These are phyloP conservation scores for Acanthosepion esculentum DNA, from an alignment of 2,888 invertebrate species.

Conservation along the genomic window DNA sequence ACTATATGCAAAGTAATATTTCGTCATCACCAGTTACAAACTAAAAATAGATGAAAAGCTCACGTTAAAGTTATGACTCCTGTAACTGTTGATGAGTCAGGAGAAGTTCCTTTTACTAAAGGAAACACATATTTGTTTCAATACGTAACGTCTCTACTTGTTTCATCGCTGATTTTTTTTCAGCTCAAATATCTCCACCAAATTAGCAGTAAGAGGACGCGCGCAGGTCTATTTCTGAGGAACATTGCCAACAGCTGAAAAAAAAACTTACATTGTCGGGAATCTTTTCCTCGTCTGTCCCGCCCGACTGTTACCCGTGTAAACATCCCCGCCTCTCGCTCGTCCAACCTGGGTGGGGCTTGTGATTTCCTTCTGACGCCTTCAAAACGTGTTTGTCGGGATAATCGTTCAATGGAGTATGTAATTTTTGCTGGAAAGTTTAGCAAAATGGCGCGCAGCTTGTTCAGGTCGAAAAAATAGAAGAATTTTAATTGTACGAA, in stretches of 20 bases:
- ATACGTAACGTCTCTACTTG: background rate
- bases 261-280: background rate
- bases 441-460: too few species aligned
- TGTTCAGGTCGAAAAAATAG: too few species aligned
- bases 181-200: background rate
- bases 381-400: background rate
- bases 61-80: background rate
- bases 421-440: too few species aligned
- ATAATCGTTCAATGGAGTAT: too few species aligned
- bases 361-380: background rate
- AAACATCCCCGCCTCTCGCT: too few species aligned
- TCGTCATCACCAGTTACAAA: too few species aligned
- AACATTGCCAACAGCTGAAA: background rate
- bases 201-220: background rate
- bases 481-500: too few species aligned
- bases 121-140: background rate
- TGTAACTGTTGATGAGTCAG: background rate
- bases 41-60: too few species aligned
- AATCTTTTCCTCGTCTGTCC: background rate
- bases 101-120: background rate
- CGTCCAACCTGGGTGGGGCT: too few species aligned
- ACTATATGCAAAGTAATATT: too few species aligned
- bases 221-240: background rate
- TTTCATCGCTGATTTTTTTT: background rate
- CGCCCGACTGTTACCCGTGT: background rate